Conservation (phyloP, 2,888 invertebrate genomes). For the Cephus sareptanus region DNA sequence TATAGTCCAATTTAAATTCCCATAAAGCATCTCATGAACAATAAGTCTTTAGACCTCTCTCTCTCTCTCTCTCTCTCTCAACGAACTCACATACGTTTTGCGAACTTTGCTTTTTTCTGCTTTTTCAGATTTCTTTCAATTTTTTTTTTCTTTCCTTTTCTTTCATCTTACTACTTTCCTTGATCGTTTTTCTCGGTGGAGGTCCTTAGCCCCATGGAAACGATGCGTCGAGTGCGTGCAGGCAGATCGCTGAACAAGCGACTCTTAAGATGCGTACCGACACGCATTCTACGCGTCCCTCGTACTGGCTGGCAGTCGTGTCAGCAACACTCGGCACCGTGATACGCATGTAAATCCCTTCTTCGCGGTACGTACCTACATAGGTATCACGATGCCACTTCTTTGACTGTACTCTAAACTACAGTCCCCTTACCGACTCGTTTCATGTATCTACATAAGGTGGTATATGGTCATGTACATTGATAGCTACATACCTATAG, state of each 20-base stretch:
- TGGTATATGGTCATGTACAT: too few relatives aligned
- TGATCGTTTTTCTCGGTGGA: not conserved
- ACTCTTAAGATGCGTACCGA: conserved; percentile 58
- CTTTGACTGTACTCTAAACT: not conserved
- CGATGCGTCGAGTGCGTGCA: conserved; percentile 21
- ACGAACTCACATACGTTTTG: too few relatives aligned
- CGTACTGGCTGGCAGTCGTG: conserved; percentile 57
- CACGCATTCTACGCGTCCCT: conserved; percentile 54
- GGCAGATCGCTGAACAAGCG: conserved; percentile 40
- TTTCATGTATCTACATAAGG: not conserved
- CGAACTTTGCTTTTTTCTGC: too few relatives aligned
- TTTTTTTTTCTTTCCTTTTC: too few relatives aligned
- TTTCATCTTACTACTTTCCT: too few relatives aligned
- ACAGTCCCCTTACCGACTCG: not conserved
- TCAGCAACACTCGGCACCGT: conserved; percentile 56
- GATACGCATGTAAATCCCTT: conserved; percentile 62
- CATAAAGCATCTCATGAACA: too few relatives aligned
- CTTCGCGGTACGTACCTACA: conserved; percentile 32
- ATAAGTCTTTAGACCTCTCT: too few relatives aligned
- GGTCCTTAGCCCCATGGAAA: conserved; percentile 6
- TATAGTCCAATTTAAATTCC: too few relatives aligned
- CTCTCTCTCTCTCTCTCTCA: too few relatives aligned
- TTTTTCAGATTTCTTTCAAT: too few relatives aligned
- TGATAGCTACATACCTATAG: too few relatives aligned
- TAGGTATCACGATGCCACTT: not conserved